Conservation (phyloP, 2,113 vertebrate genomes). For the Alces alces region DNA sequence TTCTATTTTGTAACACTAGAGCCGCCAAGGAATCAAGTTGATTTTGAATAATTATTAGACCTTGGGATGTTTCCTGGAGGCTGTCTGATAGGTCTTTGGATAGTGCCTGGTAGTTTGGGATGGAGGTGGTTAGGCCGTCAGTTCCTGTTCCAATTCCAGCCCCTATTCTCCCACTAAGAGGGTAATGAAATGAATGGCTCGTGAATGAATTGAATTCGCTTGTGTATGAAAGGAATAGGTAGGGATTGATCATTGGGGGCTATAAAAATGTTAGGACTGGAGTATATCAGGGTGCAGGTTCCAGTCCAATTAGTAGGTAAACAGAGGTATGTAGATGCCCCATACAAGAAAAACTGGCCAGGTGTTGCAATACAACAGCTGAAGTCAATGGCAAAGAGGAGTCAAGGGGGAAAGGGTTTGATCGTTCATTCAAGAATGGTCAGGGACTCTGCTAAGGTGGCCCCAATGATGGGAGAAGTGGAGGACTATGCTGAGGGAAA, state of each 20-base stretch:
- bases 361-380: neutral
- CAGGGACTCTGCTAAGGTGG: neutral
- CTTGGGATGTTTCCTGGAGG: no score
- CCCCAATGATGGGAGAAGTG: neutral
- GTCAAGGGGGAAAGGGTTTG: neutral
- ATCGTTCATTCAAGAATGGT: neutral
- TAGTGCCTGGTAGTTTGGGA: no score
- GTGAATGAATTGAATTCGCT: no score
- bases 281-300: neutral
- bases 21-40: neutral
- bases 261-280: neutral
- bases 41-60: no score
- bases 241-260: no score
- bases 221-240: no score
- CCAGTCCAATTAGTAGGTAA: neutral
- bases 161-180: no score
- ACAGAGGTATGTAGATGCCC: neutral
- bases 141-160: no score
- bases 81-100: no score
- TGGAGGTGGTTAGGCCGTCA: no score
- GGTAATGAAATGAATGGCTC: no score
- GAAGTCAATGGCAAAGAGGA: neutral
- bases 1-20: neutral
- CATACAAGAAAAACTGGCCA: neutral
- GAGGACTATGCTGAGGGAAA: neutral